Conservation (phyloP, 1,140 invertebrate species). For the Linepithema humile region DNA sequence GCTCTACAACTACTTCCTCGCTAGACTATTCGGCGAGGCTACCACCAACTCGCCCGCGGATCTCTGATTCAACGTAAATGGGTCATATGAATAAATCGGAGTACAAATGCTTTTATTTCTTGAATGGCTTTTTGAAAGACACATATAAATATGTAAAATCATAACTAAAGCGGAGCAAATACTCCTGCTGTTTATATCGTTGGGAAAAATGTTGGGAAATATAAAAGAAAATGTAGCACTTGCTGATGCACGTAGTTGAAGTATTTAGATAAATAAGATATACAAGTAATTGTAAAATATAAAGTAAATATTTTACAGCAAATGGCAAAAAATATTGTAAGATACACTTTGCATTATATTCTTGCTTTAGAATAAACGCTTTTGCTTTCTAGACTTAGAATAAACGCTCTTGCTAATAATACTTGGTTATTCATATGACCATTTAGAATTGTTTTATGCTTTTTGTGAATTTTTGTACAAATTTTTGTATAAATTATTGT, state of each 20-base stretch:
- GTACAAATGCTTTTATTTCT: background rate
- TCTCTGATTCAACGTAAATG: conserved; percentile 8
- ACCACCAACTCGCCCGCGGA: background rate
- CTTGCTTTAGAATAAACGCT: conserved; percentile 1
- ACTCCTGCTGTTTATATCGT: background rate
- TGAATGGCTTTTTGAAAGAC: background rate
- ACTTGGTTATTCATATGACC: conserved; percentile 10
- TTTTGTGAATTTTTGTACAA: conserved; percentile 17
- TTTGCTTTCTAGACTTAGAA: background rate
- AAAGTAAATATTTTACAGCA: background rate
- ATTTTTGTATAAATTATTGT: conserved; percentile 22
- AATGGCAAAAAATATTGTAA: background rate
- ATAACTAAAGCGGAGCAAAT: background rate
- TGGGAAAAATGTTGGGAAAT: background rate
- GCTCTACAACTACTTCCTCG: conserved; percentile 12
- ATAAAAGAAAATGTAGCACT: background rate
- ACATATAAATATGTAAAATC: background rate
- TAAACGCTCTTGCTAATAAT: background rate
- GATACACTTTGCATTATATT: background rate
- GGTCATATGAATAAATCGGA: conserved; percentile 28
- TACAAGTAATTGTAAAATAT: background rate
- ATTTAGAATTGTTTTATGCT: background rate
- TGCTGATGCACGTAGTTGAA: background rate
- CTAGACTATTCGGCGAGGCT: conserved; percentile 7
- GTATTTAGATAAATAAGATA: background rate